phyloP scores from a whole-genome alignment of 1,140 invertebrate genomes.

The Aphelinus certus region DNA sequence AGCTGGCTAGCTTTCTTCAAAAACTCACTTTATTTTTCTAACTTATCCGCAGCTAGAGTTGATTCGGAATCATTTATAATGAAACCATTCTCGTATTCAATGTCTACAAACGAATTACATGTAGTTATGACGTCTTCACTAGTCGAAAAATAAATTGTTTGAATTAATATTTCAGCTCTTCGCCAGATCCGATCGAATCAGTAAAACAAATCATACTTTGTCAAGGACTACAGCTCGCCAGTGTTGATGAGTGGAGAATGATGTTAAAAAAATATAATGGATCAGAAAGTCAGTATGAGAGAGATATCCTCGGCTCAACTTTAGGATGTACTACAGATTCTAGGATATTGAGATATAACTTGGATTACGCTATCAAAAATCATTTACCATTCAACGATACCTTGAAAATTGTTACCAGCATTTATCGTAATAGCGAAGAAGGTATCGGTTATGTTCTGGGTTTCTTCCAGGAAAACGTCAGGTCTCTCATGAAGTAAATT shows the following conservation, averaged over 20 bases:
- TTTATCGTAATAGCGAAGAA: background rate
- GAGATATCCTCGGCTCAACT: background rate
- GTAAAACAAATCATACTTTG: slow-evolving; percentile 71
- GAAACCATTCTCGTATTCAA: too few relatives aligned
- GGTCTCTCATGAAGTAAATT: too few relatives aligned
- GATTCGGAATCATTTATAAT: too few relatives aligned
- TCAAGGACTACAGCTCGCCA: slow-evolving; percentile 72
- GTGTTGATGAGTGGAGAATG: slow-evolving; percentile 71
- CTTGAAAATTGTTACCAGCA: background rate
- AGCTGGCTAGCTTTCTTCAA: too few relatives aligned
- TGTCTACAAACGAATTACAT: too few relatives aligned
- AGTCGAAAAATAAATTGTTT: too few relatives aligned
- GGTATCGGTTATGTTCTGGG: too few relatives aligned
- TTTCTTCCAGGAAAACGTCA: too few relatives aligned
- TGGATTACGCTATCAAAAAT: background rate
- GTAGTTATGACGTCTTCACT: too few relatives aligned
- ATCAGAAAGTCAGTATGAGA: slow-evolving; percentile 60
- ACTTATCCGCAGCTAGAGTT: too few relatives aligned
- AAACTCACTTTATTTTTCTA: too few relatives aligned
- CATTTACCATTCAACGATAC: slow-evolving; percentile 53
- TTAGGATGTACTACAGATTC: slow-evolving; percentile 34
- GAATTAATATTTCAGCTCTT: slow-evolving; percentile 44
- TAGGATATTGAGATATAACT: background rate
- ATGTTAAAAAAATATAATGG: slow-evolving; percentile 70
- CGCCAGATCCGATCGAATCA: slow-evolving; percentile 67